Evolutionary conservation across 1,140 invertebrate species (phyloP), one percentile per base, ranked within the genome.

Genomic region (Cylas formicarius): DNA sequence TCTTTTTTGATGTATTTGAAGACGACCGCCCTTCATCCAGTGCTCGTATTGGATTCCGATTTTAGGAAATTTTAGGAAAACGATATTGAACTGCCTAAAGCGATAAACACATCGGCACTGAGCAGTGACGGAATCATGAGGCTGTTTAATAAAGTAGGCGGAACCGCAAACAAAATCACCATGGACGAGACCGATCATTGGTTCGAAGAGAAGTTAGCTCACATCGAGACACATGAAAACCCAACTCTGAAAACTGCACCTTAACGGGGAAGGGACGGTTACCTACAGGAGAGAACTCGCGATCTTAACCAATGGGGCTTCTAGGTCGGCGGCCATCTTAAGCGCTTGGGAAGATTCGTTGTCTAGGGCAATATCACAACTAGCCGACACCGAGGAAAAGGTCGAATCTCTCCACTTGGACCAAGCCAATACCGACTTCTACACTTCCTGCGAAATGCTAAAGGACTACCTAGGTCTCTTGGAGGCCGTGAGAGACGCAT

Each of bases 131-230:
- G 93, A 9, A 86, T 99, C 16, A 80, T 96, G 71, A 76, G 92
- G 45, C 74, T 99, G 0, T 93, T 99, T 60, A 96, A 91, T 62
- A 91, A 90, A 76, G 84, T 99, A 38, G 93, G 93, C 16, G 94
- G 97, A 68, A 95, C 92, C 32, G 91, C 99, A 29, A 96, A 92
- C 62, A 99, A 99, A 71, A 97, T 99, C 43, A 94, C 95, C 3
- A 99, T 99, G 94, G 95, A 98, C 65, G 96, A 99, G 73, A 90
- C 83, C 57, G 96, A 99, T 75, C 82, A 97, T 88, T 99, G 96
- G 96, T 99, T 99, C 72, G 94, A 98, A 65, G 93, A 99, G 63
- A 95, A 92, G 61, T 82, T 85, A 13, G 77, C 81, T 14, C 88
- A 96, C 67, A 80, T 98, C 38, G 95, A 99, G 58, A 84, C 84